phyloP scores from a whole-genome alignment of 30 jellyfish, hydroid and myxozoan species.

The Turritopsis dohrnii region DNA sequence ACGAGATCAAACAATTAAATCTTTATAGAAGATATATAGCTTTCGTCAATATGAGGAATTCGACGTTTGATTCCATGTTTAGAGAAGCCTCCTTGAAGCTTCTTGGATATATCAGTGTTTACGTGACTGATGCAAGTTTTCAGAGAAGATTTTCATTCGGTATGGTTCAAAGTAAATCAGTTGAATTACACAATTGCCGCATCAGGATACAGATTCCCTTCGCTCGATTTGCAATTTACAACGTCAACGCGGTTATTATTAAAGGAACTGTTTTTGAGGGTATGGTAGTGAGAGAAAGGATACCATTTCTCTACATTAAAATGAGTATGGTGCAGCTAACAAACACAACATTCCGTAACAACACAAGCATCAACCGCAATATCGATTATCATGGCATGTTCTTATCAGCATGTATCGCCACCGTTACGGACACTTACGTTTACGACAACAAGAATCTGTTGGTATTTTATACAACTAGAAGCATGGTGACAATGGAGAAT shows the following conservation, averaged over 20 bases:
- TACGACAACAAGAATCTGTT: not conserved
- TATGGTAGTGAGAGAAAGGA: not conserved
- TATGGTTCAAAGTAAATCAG: not conserved
- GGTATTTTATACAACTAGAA: not conserved
- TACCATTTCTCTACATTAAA: not conserved
- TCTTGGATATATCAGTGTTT: not conserved
- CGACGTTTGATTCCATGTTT: not conserved
- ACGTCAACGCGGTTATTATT: not conserved
- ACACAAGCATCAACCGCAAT: not conserved
- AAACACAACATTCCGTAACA: not conserved
- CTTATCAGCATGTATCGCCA: not conserved
- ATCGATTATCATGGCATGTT: not conserved
- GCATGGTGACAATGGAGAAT: not conserved
- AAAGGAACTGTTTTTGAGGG: not conserved
- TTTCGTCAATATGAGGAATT: too few relatives aligned
- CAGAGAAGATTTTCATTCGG: not conserved
- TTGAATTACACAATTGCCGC: not conserved
- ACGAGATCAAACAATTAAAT: not conserved
- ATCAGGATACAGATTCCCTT: not conserved
- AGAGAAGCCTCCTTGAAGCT: not conserved
- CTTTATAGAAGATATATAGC: not conserved
- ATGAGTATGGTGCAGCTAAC: not conserved
- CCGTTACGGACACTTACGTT: not conserved
- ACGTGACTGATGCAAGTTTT: not conserved
- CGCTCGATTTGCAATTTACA: not conserved